Evolutionary conservation across 35 echinoderm and acorn worm species (phyloP).

Genomic region (Amphiura filiformis): DNA sequence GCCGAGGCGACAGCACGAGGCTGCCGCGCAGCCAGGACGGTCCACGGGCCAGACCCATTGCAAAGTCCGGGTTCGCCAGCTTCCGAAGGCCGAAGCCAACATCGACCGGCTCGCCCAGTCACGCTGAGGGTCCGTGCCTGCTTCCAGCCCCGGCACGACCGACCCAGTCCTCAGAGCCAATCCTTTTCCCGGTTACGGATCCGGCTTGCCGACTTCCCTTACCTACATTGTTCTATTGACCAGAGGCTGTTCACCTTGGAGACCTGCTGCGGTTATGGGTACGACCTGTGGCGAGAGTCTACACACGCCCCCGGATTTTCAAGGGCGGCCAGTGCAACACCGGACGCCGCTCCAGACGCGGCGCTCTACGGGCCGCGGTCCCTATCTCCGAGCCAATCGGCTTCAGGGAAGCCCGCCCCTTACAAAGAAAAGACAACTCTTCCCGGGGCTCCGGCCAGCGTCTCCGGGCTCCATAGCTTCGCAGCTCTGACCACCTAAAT

Average conservation of each 20-base stretch:
- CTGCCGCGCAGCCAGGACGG: conserved; percentile 72
- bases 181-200: too few relatives aligned
- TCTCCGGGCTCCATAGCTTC: conserved; percentile 76
- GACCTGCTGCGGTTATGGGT: too few relatives aligned
- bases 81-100: conserved; percentile 1
- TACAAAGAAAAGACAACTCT: conserved; percentile 76
- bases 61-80: conserved; percentile 66
- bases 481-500: conserved; percentile 32
- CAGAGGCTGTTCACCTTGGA: conserved; percentile 77
- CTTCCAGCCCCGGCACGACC: conserved; percentile 44
- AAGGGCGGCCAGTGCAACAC: conserved; percentile 47
- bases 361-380: conserved; percentile 58
- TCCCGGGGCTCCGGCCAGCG: conserved; percentile 81
- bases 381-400: conserved; percentile 49
- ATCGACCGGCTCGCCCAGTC: conserved; percentile 34
- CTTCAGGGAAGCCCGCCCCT: conserved; percentile 40
- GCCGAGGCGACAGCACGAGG: conserved; percentile 54
- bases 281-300: too few relatives aligned
- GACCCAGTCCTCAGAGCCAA: conserved; percentile 68
- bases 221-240: too few relatives aligned
- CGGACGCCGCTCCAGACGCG: conserved; percentile 54
- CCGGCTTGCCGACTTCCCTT: too few relatives aligned
- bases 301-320: not conserved
- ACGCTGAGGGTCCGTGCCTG: conserved; percentile 19
- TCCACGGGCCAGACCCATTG: conserved; percentile 82